Evolutionary conservation across 2,888 invertebrate species (phyloP), one percentile per base, ranked within the genome.

Genomic region (Ephialtes manifestator): DNA sequence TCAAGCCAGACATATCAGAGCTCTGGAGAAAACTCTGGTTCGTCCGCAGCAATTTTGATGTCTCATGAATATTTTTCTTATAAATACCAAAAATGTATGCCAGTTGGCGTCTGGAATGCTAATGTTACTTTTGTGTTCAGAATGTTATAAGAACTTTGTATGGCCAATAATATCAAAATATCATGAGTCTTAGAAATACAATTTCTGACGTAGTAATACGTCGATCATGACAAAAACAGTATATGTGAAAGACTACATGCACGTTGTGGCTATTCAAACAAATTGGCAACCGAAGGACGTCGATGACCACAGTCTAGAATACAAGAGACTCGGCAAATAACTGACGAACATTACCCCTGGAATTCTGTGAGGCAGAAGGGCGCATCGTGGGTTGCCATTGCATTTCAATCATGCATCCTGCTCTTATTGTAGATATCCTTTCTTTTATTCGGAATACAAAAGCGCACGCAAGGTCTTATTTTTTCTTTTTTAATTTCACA

Each of bases 401-500:
- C 48, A 70, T 28, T 2, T 31, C 46, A 18, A 70, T 51, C 28
- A 51, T 35, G 51, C n/a, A 46, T 13, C 18, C 31, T n/a, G 18
- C 11, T 7, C n/a, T 18, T 2, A 18, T 2, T 43, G 10, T 24
- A 15, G 46, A 31, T 74, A 4, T 24, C 72, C 58, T 58, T 55
- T 39, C 58, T 24, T 58, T 58, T 72, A 43, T 72, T 35, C 13
- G 20, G 39, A 10, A 58, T 43, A 60, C 46, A 46, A 74, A 60
- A 74, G 74, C 46, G 11, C 60, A 28, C 72, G 72, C 43, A 24
- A 43, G 24, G 10, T 15, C 4, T 58, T 58, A 58, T 28, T 58
- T n/a, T 48, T n/a, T 24, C 28, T 8, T 18, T 31, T 51, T 46
- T 18, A 11, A n/a, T 51, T 53, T 51, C 7, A 20, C 20, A 24